Percentiles rank a stretch among this genome's conserved stretches.
Conservation (phyloP, 2,113 vertebrate species). For the Mustelus asterias region DNA sequence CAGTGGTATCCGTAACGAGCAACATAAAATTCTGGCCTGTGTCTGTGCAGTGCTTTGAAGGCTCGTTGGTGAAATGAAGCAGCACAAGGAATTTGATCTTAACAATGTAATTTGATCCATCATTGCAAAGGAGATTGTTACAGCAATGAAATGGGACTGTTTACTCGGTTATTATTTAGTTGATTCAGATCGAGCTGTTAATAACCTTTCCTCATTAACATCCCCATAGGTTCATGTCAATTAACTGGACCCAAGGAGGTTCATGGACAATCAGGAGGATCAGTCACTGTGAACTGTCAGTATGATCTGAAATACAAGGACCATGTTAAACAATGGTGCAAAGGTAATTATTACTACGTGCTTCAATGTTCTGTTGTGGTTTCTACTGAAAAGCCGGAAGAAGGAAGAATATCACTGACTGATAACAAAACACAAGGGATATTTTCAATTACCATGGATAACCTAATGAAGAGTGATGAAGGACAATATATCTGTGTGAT, state of each 20-base stretch:
- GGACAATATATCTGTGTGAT: neutral
- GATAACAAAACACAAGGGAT: neutral
- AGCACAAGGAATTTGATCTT: neutral
- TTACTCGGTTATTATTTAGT: neutral
- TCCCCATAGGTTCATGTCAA: neutral
- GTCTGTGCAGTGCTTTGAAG: neutral
- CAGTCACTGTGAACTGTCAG: neutral
- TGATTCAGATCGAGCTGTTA: no score
- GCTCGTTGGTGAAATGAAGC: neutral
- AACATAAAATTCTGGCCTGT: no score
- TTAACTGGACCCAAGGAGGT: neutral
- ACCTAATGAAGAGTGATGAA: neutral
- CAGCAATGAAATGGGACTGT: neutral
- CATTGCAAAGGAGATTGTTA: neutral
- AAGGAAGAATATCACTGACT: neutral
- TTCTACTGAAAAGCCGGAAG: neutral
- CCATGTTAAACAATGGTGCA: neutral
- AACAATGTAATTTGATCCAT: neutral
- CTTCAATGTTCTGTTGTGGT: neutral
- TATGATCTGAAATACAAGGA: neutral
- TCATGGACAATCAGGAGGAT: neutral
- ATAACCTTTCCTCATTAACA: neutral
- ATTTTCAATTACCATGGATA: neutral
- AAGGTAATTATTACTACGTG: accelerated
- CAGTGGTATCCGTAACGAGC: no score